Base-by-base conservation (phyloP, 2,888 invertebrate genomes). In the Ectemnius lituratus region DNA sequence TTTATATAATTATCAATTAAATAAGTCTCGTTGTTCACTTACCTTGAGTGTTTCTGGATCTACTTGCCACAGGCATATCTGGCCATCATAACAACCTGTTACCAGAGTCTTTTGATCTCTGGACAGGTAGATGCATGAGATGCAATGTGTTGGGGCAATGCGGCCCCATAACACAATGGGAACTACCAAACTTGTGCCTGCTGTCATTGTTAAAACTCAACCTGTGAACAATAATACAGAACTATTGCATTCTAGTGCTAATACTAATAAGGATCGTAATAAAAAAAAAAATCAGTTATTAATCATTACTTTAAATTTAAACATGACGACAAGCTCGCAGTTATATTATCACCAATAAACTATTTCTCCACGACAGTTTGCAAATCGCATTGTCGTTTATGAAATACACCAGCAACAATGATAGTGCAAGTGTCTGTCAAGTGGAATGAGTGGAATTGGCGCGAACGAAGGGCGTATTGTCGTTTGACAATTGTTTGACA, bases 111-210 rank as follows among this genome's bases (percentile, higher is more conserved):
- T 95, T 90, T 98, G 97, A 91, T 99, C 98, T 74, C 96, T 94
- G 20, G 98, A 97, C 67, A 99, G 93, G 88, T 97, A 96, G 73
- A 99, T 95, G 71, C 97, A 96, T 0, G 98, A 98, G 82, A 99
- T 97, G 89, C 98, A 98, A 92, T 99, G 99, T 2, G 98, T 98
- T 0, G 99, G 99, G 2, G 99, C 97, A 88, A 96, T 94, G 85
- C 96, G 96, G 45, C 99, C 99, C 99, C 99, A 99, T 68, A 99
- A 92, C 75, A 99, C 98, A 74, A 99, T 96, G 0, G 99, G 99
- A 65, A 99, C 97, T 72, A 99, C 98, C 80, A 99, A 93, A 92
- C 96, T 97, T 74, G 96, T 96, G 83, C 96, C 96, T 64, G 95
- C 95, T 93, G 96, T 96, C 91, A 92, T 92, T 79, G 85, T 88